Conservation (phyloP, 2,113 vertebrate species). For the Strix aluco region DNA sequence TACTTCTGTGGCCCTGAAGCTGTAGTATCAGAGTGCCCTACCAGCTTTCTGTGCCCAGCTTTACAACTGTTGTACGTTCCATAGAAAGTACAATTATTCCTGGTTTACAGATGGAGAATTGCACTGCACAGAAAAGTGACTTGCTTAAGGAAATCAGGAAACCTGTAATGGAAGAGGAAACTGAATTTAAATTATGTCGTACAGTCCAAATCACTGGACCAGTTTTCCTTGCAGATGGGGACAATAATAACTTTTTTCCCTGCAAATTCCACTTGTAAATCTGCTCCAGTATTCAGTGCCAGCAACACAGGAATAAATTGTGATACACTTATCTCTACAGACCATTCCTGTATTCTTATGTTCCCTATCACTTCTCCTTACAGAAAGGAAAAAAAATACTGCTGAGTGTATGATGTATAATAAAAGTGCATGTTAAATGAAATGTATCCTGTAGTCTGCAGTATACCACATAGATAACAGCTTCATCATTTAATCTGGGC, state of each 20-base stretch:
- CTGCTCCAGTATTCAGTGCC: slow-evolving; percentile 15
- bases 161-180: background rate
- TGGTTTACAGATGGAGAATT: background rate
- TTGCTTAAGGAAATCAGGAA: background rate
- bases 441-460: background rate
- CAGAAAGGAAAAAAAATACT: background rate
- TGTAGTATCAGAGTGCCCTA: background rate
- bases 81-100: background rate
- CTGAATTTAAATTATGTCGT: background rate
- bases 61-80: accelerated
- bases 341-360: slow-evolving; percentile 9
- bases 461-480: background rate
- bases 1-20: background rate
- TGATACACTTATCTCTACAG: slow-evolving; percentile 26
- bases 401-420: background rate
- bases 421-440: background rate
- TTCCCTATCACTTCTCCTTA: slow-evolving; percentile 10
- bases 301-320: slow-evolving; percentile 31
- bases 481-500: background rate
- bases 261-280: slow-evolving; percentile 41
- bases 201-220: background rate
- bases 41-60: background rate
- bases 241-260: background rate
- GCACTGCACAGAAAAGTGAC: background rate
- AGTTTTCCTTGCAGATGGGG: background rate